These are phyloP conservation scores for Listronotus oregonensis DNA, from an alignment of 1,140 invertebrate species.

Conservation along the genomic window DNA sequence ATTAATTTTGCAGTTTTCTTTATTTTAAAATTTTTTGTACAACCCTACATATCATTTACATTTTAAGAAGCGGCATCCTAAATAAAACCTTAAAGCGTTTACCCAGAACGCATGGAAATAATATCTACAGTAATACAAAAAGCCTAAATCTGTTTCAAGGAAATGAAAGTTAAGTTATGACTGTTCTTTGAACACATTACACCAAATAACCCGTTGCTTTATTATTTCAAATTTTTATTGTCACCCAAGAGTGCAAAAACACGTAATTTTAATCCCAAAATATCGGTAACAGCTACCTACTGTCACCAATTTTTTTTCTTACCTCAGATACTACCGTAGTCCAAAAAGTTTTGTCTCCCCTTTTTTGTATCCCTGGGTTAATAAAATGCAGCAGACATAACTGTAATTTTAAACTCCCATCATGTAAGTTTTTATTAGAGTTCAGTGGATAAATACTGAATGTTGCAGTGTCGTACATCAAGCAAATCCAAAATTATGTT, in stretches of 20 bases:
- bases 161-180: neutral
- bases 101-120: no score
- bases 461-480: neutral
- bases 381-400: constrained; percentile 10
- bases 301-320: constrained; percentile 1
- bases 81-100: no score
- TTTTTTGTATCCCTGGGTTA: constrained; percentile 5
- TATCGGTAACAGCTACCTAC: neutral
- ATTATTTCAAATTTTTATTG: neutral
- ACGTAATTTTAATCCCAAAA: neutral
- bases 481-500: neutral
- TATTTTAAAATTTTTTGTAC: no score
- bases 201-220: neutral
- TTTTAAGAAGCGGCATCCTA: no score
- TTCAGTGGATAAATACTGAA: no score
- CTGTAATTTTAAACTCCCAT: constrained; percentile 1
- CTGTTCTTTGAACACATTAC: neutral
- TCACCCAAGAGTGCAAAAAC: neutral
- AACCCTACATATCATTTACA: no score
- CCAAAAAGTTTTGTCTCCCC: neutral
- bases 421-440: no score
- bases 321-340: neutral
- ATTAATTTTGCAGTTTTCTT: no score
- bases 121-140: neutral
- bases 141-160: neutral